Evolutionary conservation across 2,797 vertebrate species (phyloP).

Genomic region (Microctenopoma lineatum): DNA sequence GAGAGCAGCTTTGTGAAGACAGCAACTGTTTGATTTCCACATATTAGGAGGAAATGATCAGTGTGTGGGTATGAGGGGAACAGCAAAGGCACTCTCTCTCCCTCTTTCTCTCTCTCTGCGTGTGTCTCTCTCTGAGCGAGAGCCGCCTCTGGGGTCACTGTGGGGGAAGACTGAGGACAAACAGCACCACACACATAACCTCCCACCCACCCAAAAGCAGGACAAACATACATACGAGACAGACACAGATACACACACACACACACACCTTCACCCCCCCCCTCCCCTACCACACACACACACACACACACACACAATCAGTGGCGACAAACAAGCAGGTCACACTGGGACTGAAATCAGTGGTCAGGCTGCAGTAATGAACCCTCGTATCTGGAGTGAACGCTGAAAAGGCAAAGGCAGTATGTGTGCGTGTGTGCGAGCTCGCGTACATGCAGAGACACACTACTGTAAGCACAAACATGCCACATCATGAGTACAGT

Average conservation of each 20-base stretch:
- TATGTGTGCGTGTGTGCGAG: not conserved
- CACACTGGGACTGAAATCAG: conserved; percentile 56
- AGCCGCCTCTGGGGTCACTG: conserved; percentile 83
- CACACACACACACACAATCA: conserved; percentile 26
- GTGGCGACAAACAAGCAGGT: conserved; percentile 52
- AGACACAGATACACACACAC: conserved; percentile 9
- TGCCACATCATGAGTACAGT: conserved; percentile 14
- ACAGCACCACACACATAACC: conserved; percentile 72
- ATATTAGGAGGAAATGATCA: conserved; percentile 51
- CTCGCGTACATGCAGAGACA: conserved; percentile 49
- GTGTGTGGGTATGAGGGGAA: conserved; percentile 71
- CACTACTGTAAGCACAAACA: conserved; percentile 6
- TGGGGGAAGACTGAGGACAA: conserved; percentile 84
- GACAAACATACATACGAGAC: conserved; percentile 1
- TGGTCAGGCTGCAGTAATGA: conserved; percentile 87
- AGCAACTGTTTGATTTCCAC: conserved; percentile 61
- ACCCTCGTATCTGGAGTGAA: conserved; percentile 84
- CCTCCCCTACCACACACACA: not conserved
- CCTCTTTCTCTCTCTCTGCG: conserved; percentile 79
- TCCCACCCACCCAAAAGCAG: conserved; percentile 29
- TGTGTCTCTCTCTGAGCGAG: conserved; percentile 74
- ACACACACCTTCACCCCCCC: conserved; percentile 2
- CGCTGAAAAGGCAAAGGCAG: conserved; percentile 43
- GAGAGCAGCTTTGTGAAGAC: conserved; percentile 68
- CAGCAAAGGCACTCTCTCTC: conserved; percentile 83